Conservation (phyloP, 2,888 invertebrate species). For the Aethes cnicana region DNA sequence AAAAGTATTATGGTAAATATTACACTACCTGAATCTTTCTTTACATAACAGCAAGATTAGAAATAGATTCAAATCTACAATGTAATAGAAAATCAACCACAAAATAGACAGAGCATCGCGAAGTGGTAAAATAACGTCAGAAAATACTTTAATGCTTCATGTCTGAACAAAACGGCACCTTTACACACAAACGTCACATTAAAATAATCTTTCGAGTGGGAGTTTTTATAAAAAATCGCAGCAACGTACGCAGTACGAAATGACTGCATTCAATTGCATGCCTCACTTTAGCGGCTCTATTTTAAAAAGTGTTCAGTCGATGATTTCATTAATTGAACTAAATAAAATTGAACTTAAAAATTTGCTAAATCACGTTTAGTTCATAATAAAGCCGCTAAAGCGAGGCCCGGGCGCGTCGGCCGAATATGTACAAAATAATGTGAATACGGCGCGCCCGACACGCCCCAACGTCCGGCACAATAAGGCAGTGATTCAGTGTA, state of each 20-base stretch:
- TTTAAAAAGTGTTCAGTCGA: slow-evolving; percentile 68
- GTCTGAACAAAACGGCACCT: slow-evolving; percentile 63
- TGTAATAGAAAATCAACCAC: slow-evolving; percentile 56
- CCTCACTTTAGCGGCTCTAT: slow-evolving; percentile 51
- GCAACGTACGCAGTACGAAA: slow-evolving; percentile 67
- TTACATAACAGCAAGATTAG: slow-evolving; percentile 68
- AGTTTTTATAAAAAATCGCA: slow-evolving; percentile 61
- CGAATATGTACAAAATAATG: slow-evolving; percentile 25
- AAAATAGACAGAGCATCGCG: slow-evolving; percentile 40
- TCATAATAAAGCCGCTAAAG: slow-evolving; percentile 55
- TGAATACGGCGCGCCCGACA: slow-evolving; percentile 37
- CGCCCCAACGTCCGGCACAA: slow-evolving; percentile 74
- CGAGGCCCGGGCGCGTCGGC: slow-evolving; percentile 52
- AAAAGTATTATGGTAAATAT: slow-evolving; percentile 77
- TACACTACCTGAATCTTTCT: slow-evolving; percentile 60
- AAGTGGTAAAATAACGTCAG: slow-evolving; percentile 38
- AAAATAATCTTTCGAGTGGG: slow-evolving; percentile 53
- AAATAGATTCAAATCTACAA: slow-evolving; percentile 75
- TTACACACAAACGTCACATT: slow-evolving; percentile 56
- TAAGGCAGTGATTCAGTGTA: slow-evolving; percentile 81
- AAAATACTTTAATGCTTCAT: slow-evolving; percentile 80
- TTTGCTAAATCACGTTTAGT: slow-evolving; percentile 40
- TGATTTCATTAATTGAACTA: slow-evolving; percentile 38
- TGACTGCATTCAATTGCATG: slow-evolving; percentile 67
- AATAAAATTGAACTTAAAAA: slow-evolving; percentile 33